Evolutionary conservation across 2,797 vertebrate genomes (phyloP), one percentile per base, ranked within the genome.

Genomic region (Philypnodon macrostomus): DNA sequence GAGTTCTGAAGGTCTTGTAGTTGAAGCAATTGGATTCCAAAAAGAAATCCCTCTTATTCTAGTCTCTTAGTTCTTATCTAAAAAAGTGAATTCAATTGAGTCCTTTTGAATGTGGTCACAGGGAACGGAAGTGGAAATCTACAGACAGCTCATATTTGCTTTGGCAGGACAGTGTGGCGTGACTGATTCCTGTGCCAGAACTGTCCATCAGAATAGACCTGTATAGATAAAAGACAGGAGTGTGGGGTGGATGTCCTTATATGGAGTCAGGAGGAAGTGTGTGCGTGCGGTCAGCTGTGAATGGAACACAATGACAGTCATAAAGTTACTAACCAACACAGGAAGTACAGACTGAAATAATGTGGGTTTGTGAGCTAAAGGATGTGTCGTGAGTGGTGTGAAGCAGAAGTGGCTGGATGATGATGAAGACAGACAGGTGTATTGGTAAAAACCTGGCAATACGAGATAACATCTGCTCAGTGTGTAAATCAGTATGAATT

Each of bases 131-230:
- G 41, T n/a, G 38, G 12, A 53, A 37, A 26, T 35, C 59, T 57
- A 62, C 4, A 21, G 61, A 60, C 37, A 55, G 66, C 64, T 78
- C 58, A 53, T 64, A 64, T 77, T 73, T 70, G 59, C 60, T 61
- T 66, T 75, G 67, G 62, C 66, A 72, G 69, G 53, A 33, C 51
- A 53, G 41, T 41, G 29, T 18, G 47, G 53, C 35, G 61, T 54
- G 63, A 76, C 69, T 53, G 61, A 74, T 74, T 59, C 70, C 41
- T 54, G 62, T 63, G 64, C 56, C 66, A 68, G 58, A 38, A 12
- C 15, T 19, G 38, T 14, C 8, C 17, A 15, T 67, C 30, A 30
- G 42, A 67, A 68, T 66, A 52, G 70, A 77, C 58, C 56, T 44
- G 41, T 58, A 63, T 66, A 62, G 71, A 67, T 63, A 64, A 23